phyloP scores from a whole-genome alignment of 2,113 vertebrate species.

The Trematomus loennbergii region DNA sequence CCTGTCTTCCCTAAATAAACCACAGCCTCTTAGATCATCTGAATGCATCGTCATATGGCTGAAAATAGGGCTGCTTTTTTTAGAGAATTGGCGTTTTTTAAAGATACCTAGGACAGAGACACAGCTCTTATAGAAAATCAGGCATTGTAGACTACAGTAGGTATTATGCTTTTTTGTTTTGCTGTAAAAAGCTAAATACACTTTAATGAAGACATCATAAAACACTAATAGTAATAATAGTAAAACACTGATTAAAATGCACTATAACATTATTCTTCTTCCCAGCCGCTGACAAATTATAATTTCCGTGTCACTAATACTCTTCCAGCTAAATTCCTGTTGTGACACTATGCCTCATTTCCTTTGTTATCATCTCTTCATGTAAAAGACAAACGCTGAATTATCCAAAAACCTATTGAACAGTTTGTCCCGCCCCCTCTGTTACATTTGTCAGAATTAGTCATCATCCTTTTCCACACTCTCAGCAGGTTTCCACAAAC shows the following conservation, averaged over 20 bases:
- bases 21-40: background rate
- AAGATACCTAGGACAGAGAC: too few relatives aligned
- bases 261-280: background rate
- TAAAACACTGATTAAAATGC: too few relatives aligned
- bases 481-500: slow-evolving; percentile 52
- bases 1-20: background rate
- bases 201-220: too few relatives aligned
- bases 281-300: slow-evolving; percentile 3
- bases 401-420: slow-evolving; percentile 1
- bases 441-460: slow-evolving; percentile 41
- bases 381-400: slow-evolving; percentile 12
- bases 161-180: too few relatives aligned
- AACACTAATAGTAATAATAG: too few relatives aligned
- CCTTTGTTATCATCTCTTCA: slow-evolving; percentile 24
- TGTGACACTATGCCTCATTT: slow-evolving; percentile 52
- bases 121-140: too few relatives aligned
- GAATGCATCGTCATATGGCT: background rate
- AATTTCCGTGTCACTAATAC: slow-evolving; percentile 16
- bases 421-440: slow-evolving; percentile 4
- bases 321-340: slow-evolving; percentile 31
- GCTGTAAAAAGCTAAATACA: too few relatives aligned
- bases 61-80: background rate
- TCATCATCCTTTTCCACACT: slow-evolving; percentile 54
- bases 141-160: too few relatives aligned
- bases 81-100: too few relatives aligned